Conservation (phyloP, 30 jellyfish, hydroid and myxozoan species). For the Pseudorhiza aurosa region DNA sequence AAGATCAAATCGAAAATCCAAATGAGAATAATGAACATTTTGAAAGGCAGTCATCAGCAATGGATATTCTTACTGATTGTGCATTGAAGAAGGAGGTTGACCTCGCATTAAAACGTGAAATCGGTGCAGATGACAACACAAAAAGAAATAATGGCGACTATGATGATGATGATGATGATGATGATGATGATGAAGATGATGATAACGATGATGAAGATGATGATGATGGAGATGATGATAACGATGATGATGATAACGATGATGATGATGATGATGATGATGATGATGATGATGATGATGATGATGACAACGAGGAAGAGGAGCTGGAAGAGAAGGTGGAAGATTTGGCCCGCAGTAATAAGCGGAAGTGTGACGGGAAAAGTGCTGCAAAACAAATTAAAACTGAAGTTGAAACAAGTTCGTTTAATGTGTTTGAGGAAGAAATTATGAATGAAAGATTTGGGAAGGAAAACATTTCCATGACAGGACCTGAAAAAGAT, state of each 20-base stretch:
- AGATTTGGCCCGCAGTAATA: not conserved
- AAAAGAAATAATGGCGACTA: conserved; percentile 20
- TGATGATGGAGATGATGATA: conserved; percentile 7
- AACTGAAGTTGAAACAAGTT: conserved; percentile 10
- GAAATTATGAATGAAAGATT: not conserved
- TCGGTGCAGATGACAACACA: not conserved
- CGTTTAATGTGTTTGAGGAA: not conserved
- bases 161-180: conserved; percentile 29
- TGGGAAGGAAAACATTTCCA: conserved; percentile 9
- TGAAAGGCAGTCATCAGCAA: conserved; percentile 45
- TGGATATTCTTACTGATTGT: conserved; percentile 38
- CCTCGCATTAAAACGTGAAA: not conserved
- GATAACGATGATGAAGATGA: not conserved
- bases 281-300: conserved; percentile 22
- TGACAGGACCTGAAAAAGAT: not conserved
- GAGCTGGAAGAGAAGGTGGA: not conserved
- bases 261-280: not conserved
- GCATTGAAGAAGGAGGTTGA: conserved; percentile 20
- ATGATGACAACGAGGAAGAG: conserved; percentile 4
- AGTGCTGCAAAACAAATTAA: conserved; percentile 1
- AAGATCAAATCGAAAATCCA: not conserved
- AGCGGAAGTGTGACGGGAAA: conserved; percentile 8
- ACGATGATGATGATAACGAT: not conserved
- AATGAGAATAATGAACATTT: not conserved
- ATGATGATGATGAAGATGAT: not conserved